Evolutionary conservation across 2,113 vertebrate species (phyloP).

Genomic region (Raja brachyura): DNA sequence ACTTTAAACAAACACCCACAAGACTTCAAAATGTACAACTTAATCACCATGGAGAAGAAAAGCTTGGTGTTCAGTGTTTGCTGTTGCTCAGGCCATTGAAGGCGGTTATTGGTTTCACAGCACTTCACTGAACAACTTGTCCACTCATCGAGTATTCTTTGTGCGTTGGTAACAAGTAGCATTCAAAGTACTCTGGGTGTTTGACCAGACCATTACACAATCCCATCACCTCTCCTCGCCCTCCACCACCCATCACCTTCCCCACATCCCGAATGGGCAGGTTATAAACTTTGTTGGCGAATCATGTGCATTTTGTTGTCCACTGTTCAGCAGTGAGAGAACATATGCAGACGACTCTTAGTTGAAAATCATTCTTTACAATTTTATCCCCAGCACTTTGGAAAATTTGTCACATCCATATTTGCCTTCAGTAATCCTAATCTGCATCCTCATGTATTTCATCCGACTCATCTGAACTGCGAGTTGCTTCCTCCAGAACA

Average conservation of each 20-base stretch:
- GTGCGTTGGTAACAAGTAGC: background rate
- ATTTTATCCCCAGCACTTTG: background rate
- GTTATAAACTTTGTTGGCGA: background rate
- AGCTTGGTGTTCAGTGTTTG: background rate
- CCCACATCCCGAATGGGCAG: too few species aligned
- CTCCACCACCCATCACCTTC: too few species aligned
- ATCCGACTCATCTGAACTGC: background rate
- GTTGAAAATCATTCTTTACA: background rate
- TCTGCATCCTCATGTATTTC: background rate
- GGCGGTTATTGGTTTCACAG: background rate
- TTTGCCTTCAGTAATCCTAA: background rate
- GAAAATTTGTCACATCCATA: background rate
- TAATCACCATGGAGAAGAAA: background rate
- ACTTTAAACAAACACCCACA: background rate
- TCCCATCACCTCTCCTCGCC: background rate
- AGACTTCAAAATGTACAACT: background rate
- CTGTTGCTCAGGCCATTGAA: background rate
- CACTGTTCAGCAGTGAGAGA: background rate
- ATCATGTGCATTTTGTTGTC: background rate
- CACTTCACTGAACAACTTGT: background rate
- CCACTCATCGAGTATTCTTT: background rate
- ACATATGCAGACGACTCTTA: background rate
- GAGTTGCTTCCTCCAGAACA: background rate
- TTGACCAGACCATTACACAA: background rate
- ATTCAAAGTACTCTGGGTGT: background rate